These are phyloP conservation scores for Leucophenga maculata DNA, from an alignment of 2,888 invertebrate genomes.

Conservation along the genomic window DNA sequence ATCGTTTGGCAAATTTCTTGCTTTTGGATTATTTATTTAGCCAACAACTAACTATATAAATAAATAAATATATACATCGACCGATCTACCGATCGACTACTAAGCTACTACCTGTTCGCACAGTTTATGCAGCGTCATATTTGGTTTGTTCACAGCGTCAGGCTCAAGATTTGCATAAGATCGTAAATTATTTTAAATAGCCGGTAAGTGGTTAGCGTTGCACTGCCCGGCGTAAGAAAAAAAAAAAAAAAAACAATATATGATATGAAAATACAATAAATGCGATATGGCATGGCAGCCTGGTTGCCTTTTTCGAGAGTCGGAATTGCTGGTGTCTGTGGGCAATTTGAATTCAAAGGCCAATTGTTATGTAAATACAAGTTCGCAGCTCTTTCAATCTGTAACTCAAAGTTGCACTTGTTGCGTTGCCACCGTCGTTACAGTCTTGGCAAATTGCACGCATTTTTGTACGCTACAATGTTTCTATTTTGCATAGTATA, in stretches of 20 bases:
- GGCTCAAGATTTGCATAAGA: constrained; percentile 47
- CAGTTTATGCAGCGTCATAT: constrained; percentile 48
- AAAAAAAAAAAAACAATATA: too few species aligned
- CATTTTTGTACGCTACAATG: background rate
- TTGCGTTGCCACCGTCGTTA: constrained; percentile 18
- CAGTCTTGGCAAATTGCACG: constrained; percentile 5
- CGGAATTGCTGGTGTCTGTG: constrained; percentile 15
- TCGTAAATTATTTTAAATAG: constrained; percentile 55
- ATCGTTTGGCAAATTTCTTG: constrained; percentile 1
- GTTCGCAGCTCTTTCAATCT: constrained; percentile 11
- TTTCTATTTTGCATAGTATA: too few species aligned
- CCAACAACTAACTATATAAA: background rate
- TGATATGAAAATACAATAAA: background rate
- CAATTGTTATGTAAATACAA: constrained; percentile 56
- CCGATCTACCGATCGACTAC: too few species aligned
- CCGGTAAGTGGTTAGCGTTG: constrained; percentile 33
- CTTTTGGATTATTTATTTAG: background rate
- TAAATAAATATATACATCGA: too few species aligned
- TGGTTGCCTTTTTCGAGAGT: constrained; percentile 2
- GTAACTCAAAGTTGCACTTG: constrained; percentile 38
- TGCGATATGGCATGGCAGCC: constrained; percentile 11
- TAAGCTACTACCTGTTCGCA: background rate
- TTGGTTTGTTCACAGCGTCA: constrained; percentile 30
- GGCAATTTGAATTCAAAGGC: constrained; percentile 53
- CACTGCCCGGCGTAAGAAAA: too few species aligned